Evolutionary conservation across 1,140 invertebrate species (phyloP), one percentile per base, ranked within the genome.

Genomic region (Eriocheir sinensis): DNA sequence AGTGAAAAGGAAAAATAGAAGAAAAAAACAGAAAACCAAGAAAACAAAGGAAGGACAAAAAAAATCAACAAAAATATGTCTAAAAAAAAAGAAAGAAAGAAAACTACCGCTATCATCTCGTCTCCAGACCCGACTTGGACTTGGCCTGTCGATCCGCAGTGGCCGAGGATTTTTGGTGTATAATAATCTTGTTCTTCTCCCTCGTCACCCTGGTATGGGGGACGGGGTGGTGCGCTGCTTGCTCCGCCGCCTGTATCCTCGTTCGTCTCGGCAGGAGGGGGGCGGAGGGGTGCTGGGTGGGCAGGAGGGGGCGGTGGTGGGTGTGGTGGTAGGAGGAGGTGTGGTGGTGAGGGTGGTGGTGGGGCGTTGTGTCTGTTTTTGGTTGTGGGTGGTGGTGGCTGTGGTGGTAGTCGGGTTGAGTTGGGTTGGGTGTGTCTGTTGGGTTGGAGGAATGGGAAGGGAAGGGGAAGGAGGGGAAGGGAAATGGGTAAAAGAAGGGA

Each of bases 201-300:
- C 95, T 80, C 2, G 95, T 93, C 21, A 95, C 95, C 44, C 93
- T 92, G 53, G 93, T 95, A 15, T 93, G 95, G 0, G 95, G 91
- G 3, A 88, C 72, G 9, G 95, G 93, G 40, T 92, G 53, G 48
- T 95, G 93, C 8, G 93, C 93, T 2, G 83, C 80, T 60, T 86
- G 91, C n/a, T 93, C 89, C 4, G 90, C 89, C 3, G 93, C 88
- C 41, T 92, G 95, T 21, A 92, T 53, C 30, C 86, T 72, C 0
- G 91, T 93, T 21, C 92, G 60, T 83, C 96, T 96, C 60, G 96
- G 96, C 40, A 96, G 96, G 27, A 96, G 96, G 3, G 96, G 83
- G 95, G 95, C 95, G 53, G 88, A 53, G 17, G 93, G 96, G n/a
- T n/a, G n/a, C 48, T 85, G 88, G 40, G 93, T 89, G 12, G 89